These are phyloP conservation scores for Halichoerus grypus DNA, from an alignment of 2,113 vertebrate species.

Conservation along the genomic window DNA sequence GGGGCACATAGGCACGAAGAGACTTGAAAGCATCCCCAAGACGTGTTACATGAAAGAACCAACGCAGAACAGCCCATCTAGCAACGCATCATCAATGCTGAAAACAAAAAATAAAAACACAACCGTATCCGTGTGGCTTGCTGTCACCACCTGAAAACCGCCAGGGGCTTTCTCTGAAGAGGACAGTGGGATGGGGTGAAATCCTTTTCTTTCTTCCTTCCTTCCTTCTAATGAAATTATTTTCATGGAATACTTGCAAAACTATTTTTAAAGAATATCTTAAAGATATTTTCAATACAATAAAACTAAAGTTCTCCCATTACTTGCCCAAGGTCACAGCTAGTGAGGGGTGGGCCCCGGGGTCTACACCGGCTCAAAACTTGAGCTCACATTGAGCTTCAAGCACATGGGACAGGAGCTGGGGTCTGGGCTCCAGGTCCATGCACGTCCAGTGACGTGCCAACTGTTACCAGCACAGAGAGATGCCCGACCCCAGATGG, in stretches of 20 bases:
- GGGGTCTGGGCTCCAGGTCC: background rate
- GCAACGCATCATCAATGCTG: background rate
- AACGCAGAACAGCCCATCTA: background rate
- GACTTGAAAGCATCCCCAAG: background rate
- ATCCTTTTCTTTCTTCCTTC: background rate
- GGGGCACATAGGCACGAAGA: fast-evolving
- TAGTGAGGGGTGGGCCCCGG: too few relatives aligned
- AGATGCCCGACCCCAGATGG: background rate
- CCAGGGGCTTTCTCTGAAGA: background rate
- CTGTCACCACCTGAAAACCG: background rate
- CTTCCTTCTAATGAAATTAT: background rate
- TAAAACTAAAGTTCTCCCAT: background rate
- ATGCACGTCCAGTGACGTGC: fast-evolving
- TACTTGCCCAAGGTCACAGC: background rate
- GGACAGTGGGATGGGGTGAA: too few relatives aligned
- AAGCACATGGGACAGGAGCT: fast-evolving
- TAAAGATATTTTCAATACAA: background rate
- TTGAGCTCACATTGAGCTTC: background rate
- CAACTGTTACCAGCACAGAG: background rate
- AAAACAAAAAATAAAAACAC: background rate
- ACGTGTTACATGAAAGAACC: background rate
- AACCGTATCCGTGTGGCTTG: fast-evolving
- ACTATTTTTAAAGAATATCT: background rate
- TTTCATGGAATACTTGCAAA: background rate
- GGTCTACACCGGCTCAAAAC: background rate